These are phyloP conservation scores for Polydrusus pterygomalis DNA, from an alignment of 2,888 invertebrate species.

Conservation along the genomic window DNA sequence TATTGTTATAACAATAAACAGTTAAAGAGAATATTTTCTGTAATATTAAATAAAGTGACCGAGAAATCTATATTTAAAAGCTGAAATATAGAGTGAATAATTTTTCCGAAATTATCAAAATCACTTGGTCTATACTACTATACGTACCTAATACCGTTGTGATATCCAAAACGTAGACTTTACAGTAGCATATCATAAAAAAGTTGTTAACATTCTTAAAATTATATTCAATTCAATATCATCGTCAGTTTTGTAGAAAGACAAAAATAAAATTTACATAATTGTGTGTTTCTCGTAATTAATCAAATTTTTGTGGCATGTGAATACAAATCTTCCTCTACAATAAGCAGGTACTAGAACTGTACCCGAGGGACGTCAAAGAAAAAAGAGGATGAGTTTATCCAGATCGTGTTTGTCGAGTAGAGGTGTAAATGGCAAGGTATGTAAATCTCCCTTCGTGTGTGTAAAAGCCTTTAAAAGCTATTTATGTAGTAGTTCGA, in stretches of 20 bases:
- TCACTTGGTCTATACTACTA: constrained; percentile 15
- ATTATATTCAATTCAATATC: not conserved
- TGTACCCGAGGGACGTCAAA: not conserved
- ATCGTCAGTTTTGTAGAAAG: not conserved
- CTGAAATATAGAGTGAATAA: constrained; percentile 19
- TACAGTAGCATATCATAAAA: constrained; percentile 20
- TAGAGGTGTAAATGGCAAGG: constrained; percentile 67
- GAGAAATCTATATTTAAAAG: not conserved
- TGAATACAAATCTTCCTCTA: not conserved
- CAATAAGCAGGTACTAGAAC: not conserved
- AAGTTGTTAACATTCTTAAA: not conserved
- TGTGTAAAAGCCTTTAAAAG: no score
- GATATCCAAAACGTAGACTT: constrained; percentile 56
- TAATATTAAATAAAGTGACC: constrained; percentile 45
- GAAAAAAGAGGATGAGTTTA: constrained; percentile 62
- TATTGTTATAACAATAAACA: constrained; percentile 14
- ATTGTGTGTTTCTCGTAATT: not conserved
- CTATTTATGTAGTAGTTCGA: no score
- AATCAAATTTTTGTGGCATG: constrained; percentile 8
- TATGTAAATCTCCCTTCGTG: constrained; percentile 46
- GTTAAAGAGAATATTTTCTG: constrained; percentile 49
- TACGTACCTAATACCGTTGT: constrained; percentile 62
- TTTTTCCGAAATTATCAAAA: not conserved
- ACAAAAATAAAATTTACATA: not conserved
- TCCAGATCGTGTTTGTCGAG: constrained; percentile 66